A percentile compares a stretch with the other conserved stretches of the same genome.
Evolutionary conservation across 1,140 invertebrate species (phyloP).

Genomic region (Hycleus phaleratus): DNA sequence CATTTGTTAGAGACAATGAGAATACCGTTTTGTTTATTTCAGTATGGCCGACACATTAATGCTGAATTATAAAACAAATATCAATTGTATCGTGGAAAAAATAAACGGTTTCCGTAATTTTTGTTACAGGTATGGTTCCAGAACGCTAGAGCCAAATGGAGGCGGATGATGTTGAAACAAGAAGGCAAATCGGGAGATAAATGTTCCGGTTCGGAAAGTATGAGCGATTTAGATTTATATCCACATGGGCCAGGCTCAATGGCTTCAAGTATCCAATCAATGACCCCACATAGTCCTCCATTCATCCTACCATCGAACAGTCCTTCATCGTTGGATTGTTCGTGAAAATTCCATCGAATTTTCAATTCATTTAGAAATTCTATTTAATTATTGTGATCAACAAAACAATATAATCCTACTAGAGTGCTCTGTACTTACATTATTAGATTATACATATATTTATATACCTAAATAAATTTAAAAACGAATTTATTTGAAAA

Average conservation of each 20-base stretch:
- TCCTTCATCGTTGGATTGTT: constrained; percentile 39
- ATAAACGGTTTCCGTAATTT: constrained; percentile 13
- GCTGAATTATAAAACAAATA: too few relatives aligned
- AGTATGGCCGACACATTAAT: constrained; percentile 20
- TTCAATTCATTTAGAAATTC: constrained; percentile 2
- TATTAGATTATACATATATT: too few relatives aligned
- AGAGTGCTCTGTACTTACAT: not conserved
- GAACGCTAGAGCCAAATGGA: constrained; percentile 95
- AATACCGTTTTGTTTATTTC: constrained; percentile 6
- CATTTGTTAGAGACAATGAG: constrained; percentile 33
- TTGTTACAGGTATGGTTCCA: constrained; percentile 95
- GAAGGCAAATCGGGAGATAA: constrained; percentile 40
- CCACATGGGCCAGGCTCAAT: constrained; percentile 38
- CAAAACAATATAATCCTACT: not conserved
- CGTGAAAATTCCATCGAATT: constrained; percentile 24
- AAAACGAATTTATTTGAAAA: not conserved
- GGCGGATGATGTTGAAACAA: constrained; percentile 75
- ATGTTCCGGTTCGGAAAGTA: constrained; percentile 35
- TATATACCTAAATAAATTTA: too few relatives aligned
- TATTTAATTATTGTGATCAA: constrained; percentile 24
- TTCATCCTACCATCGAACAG: constrained; percentile 38
- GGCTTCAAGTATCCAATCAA: constrained; percentile 35
- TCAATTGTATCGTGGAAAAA: too few relatives aligned
- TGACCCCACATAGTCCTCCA: constrained; percentile 38
- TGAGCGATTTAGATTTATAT: constrained; percentile 40